Base-by-base conservation (phyloP, 2,797 vertebrate genomes). In the Odontamblyopus rebecca region DNA sequence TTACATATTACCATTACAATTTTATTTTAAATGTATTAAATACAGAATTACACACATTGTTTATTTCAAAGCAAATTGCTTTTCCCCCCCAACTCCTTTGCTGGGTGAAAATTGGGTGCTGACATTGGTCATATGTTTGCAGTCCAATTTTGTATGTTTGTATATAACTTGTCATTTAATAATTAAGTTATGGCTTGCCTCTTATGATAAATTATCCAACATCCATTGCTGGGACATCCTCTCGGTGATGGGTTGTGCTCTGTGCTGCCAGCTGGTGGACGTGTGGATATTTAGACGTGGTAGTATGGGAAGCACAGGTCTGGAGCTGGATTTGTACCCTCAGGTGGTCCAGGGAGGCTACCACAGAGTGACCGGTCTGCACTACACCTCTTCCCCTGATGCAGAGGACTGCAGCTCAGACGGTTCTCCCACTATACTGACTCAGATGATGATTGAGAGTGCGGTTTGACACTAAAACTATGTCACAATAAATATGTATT, bases 201-300 rank as follows among this genome's bases (percentile, higher is more conserved):
- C 62, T 44, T 13, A 53, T 48, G 16, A n/a, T 53, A 65, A 8
- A 15, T 50, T 2, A 6, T 9, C 23, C 16, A 27, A 53, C 8
- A 27, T 23, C 18, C 29, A 2, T 32, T 35, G 30, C 16, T 35
- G 27, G 30, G 26, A 51, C 8, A 54, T 44, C 41, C 12, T 44
- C 41, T 4, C 3, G 11, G 66, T 53, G 50, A 88, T 94, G 85
- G 86, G 93, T 50, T 93, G 92, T 29, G 88, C 87, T 16, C 81
- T 93, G 79, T 94, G 93, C 68, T 91, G 82, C 6, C 93, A 92
- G 74, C 85, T 94, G 82, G 80, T 91, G 0, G 91, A 94, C 77
- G 87, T 86, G 85, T 94, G 90, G 91, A 84, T 80, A 1, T 63
- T 88, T 72, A 89, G 84, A 15, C 69, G 57, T 44, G 82, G 82